phyloP scores from a whole-genome alignment of 2,797 vertebrate genomes.

The Champsocephalus gunnari region DNA sequence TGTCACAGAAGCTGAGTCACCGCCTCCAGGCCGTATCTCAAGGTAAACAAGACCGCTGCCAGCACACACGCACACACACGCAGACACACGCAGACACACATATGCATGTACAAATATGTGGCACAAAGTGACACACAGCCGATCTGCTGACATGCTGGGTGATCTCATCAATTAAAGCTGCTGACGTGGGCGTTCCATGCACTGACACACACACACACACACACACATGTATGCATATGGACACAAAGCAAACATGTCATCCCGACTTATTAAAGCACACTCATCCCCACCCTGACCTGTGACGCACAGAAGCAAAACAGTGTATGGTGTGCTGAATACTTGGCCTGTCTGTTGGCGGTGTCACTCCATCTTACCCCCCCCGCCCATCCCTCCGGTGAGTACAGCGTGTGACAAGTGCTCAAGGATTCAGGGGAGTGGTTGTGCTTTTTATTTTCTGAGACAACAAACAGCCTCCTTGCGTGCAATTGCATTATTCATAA shows the following conservation, averaged over 20 bases:
- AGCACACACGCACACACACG: conserved; percentile 2
- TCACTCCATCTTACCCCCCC: conserved; percentile 38
- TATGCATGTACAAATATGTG: conserved; percentile 12
- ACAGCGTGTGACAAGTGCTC: conserved; percentile 44
- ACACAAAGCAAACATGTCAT: conserved; percentile 58
- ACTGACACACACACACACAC: conserved; percentile 15
- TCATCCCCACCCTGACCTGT: conserved; percentile 11
- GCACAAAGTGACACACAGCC: conserved; percentile 12
- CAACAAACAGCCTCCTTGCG: not conserved
- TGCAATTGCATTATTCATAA: conserved; percentile 2
- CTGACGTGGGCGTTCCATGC: conserved; percentile 6
- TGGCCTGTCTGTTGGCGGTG: conserved; percentile 7
- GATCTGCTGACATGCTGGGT: conserved; percentile 22
- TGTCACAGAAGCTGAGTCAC: conserved; percentile 53
- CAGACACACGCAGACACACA: conserved; percentile 2
- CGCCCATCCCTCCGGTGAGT: conserved; percentile 40
- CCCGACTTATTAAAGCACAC: conserved; percentile 12
- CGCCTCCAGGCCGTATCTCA: conserved; percentile 34
- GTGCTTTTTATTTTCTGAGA: conserved; percentile 12
- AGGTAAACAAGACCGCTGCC: conserved; percentile 56
- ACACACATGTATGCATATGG: conserved; percentile 11
- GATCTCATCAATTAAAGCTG: conserved; percentile 35
- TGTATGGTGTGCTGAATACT: conserved; percentile 33
- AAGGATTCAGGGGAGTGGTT: conserved; percentile 16
- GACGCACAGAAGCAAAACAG: conserved; percentile 22